These are phyloP conservation scores for Ahaetulla prasina DNA, from an alignment of 2,113 vertebrate species.

Conservation along the genomic window DNA sequence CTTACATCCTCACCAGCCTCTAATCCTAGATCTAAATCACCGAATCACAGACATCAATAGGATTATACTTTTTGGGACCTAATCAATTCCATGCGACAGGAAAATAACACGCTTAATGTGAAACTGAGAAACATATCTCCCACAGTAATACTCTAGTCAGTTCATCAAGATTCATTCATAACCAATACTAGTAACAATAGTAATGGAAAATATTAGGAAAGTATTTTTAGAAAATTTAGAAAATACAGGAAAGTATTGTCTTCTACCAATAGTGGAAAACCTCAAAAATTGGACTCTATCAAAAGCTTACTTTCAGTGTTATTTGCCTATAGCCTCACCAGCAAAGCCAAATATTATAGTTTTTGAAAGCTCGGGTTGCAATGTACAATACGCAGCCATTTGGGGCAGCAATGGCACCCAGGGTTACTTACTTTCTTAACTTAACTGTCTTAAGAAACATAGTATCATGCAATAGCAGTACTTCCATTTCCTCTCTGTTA, in stretches of 20 bases:
- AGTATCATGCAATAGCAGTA: not conserved
- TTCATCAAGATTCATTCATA: not conserved
- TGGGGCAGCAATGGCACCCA: not conserved
- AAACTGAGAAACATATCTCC: not conserved
- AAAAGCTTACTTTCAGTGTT: not conserved
- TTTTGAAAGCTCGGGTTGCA: not conserved
- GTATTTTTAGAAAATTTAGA: too few species aligned
- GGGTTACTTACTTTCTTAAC: not conserved
- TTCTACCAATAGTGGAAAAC: not conserved
- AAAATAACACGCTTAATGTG: not conserved
- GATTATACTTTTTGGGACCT: not conserved
- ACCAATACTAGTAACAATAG: not conserved
- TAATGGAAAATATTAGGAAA: not conserved
- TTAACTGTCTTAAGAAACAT: not conserved
- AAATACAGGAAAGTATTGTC: not conserved
- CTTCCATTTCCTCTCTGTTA: not conserved
- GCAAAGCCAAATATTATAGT: not conserved
- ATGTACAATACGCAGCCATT: not conserved
- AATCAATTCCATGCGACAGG: not conserved
- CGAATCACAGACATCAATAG: not conserved
- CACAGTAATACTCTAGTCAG: not conserved
- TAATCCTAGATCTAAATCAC: not conserved
- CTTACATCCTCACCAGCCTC: not conserved
- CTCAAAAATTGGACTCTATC: not conserved
- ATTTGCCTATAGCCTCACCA: not conserved